These are phyloP conservation scores for Apodemia mormo DNA, from an alignment of 2,888 invertebrate species.

Conservation along the genomic window DNA sequence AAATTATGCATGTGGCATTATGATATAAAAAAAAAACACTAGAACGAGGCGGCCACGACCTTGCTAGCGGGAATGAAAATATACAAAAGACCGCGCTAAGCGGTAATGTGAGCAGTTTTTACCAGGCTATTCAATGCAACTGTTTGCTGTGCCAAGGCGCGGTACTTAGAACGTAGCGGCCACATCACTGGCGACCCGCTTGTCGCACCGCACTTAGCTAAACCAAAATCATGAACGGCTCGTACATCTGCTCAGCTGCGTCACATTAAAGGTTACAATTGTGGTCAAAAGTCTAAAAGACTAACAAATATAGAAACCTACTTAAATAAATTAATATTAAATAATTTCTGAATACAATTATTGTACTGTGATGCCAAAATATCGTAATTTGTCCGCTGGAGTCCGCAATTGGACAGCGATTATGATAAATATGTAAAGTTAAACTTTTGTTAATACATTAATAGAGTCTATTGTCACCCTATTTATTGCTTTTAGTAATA, in stretches of 20 bases:
- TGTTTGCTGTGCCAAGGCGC: too few species aligned
- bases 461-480: slow-evolving; percentile 76
- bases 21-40: too few species aligned
- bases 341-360: slow-evolving; percentile 44
- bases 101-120: too few species aligned
- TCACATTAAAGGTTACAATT: background rate
- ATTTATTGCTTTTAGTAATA: slow-evolving; percentile 80
- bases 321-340: background rate
- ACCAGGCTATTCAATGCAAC: too few species aligned
- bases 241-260: background rate
- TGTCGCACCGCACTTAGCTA: background rate
- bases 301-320: slow-evolving; percentile 6
- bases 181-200: too few species aligned
- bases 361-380: slow-evolving; percentile 77
- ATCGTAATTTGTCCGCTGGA: slow-evolving; percentile 42
- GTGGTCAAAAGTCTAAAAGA: background rate
- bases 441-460: slow-evolving; percentile 73
- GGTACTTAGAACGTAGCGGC: background rate
- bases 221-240: background rate
- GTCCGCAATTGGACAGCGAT: background rate
- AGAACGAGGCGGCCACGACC: too few species aligned
- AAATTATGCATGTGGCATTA: too few species aligned
- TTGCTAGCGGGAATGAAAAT: too few species aligned
- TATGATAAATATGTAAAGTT: slow-evolving; percentile 56
- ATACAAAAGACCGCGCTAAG: too few species aligned